Percentiles rank a stretch among this genome's conserved stretches.
phyloP scores from a whole-genome alignment of 2,888 invertebrate genomes.

The Tiliacea citrago region DNA sequence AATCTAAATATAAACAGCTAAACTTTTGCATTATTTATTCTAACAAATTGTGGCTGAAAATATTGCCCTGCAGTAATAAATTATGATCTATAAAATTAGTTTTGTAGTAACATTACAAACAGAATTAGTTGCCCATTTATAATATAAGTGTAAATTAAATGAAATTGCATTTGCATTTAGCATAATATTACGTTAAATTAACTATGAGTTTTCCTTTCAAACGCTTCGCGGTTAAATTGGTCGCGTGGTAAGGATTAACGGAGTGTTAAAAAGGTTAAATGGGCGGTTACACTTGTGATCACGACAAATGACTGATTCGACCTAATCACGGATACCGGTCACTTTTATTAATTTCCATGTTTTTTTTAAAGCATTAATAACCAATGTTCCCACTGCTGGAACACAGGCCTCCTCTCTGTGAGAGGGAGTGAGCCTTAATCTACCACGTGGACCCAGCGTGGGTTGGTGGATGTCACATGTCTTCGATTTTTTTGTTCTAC shows the following conservation, averaged over 20 bases:
- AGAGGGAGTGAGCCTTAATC: too few species aligned
- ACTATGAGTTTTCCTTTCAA: slow-evolving; percentile 15
- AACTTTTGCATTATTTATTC: neutral
- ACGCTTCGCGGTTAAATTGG: neutral
- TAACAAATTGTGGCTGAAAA: slow-evolving; percentile 3
- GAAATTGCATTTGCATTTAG: slow-evolving; percentile 16
- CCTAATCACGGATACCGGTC: slow-evolving; percentile 22
- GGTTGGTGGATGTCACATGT: too few species aligned
- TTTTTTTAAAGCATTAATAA: too few species aligned
- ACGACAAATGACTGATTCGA: slow-evolving; percentile 34
- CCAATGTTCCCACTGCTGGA: too few species aligned
- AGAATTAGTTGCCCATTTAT: slow-evolving; percentile 17
- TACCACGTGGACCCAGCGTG: too few species aligned
- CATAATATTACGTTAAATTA: slow-evolving; percentile 17
- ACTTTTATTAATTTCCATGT: neutral
- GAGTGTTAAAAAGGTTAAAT: slow-evolving; percentile 36
- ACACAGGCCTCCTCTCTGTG: too few species aligned
- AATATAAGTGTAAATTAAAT: slow-evolving; percentile 4
- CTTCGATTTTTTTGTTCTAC: too few species aligned
- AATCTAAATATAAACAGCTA: neutral
- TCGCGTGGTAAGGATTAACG: slow-evolving; percentile 47
- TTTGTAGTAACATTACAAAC: slow-evolving; percentile 2
- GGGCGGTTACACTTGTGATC: slow-evolving; percentile 26
- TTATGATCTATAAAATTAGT: slow-evolving; percentile 10
- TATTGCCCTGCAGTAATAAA: slow-evolving; percentile 11